These are phyloP conservation scores for Leistus spinibarbis DNA, from an alignment of 2,888 invertebrate species.

Conservation along the genomic window DNA sequence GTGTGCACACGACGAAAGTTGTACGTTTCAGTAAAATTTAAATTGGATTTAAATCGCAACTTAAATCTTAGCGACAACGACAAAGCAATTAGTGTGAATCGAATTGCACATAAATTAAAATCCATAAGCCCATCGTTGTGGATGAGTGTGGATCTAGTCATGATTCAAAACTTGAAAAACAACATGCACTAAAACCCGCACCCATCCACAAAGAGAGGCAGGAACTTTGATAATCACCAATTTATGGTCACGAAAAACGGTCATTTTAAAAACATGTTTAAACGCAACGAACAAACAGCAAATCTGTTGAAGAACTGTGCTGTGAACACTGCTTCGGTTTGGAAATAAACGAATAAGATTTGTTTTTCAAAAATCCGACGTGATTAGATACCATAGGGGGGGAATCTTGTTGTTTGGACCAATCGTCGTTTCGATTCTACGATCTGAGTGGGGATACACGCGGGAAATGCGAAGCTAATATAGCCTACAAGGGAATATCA, in stretches of 20 bases:
- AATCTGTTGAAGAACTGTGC: conserved; percentile 25
- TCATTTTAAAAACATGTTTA: not conserved
- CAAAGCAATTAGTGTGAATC: conserved; percentile 12
- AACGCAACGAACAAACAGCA: conserved; percentile 18
- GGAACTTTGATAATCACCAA: conserved; percentile 13
- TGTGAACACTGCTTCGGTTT: not conserved
- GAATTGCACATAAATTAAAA: not conserved
- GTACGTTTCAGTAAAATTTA: conserved; percentile 24
- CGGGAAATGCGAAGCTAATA: not conserved
- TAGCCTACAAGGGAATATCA: not conserved
- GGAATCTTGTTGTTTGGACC: conserved; percentile 37
- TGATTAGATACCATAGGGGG: conserved; percentile 33
- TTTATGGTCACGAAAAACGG: not conserved
- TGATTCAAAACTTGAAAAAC: conserved; percentile 58
- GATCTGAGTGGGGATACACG: conserved; percentile 11
- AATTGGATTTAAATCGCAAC: conserved; percentile 8
- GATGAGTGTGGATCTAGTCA: conserved; percentile 84
- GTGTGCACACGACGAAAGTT: conserved; percentile 17
- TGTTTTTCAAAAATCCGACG: conserved; percentile 38
- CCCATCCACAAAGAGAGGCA: conserved; percentile 67
- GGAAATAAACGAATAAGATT: conserved; percentile 39
- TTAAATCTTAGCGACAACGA: conserved; percentile 27
- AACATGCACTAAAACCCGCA: conserved; percentile 78
- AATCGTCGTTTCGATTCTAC: conserved; percentile 17
- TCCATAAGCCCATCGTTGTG: conserved; percentile 59